phyloP scores from a whole-genome alignment of 1,140 invertebrate species.

The Lerema accius region DNA sequence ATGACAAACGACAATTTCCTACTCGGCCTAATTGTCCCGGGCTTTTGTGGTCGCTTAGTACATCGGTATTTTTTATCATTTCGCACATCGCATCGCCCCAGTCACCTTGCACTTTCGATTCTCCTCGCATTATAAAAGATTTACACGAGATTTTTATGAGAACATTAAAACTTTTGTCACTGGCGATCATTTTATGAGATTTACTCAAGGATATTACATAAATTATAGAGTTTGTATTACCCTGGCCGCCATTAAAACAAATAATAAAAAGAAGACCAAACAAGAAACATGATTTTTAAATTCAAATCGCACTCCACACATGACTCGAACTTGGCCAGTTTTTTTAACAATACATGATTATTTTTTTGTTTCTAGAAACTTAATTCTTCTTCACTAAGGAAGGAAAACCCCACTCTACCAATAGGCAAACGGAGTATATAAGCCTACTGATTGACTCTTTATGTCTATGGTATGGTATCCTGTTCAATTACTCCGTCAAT shows the following conservation, averaged over 20 bases:
- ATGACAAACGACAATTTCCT: slow-evolving; percentile 58
- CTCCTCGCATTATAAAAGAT: slow-evolving; percentile 35
- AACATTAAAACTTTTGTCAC: not conserved
- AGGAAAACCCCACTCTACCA: no score
- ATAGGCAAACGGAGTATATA: no score
- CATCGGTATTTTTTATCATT: slow-evolving; percentile 54
- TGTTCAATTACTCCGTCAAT: slow-evolving; percentile 18
- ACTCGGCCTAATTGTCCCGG: slow-evolving; percentile 56
- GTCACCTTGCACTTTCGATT: slow-evolving; percentile 70
- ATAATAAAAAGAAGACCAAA: no score
- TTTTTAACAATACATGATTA: no score
- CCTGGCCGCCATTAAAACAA: no score
- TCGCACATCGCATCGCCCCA: slow-evolving; percentile 46
- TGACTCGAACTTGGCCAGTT: no score
- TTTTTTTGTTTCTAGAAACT: no score
- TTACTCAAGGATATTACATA: not conserved
- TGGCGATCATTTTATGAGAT: not conserved
- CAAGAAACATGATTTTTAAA: no score
- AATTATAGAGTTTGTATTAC: no score
- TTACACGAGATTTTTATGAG: slow-evolving; percentile 7
- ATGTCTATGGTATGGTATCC: slow-evolving; percentile 15
- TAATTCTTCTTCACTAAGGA: no score
- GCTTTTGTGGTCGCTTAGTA: slow-evolving; percentile 42
- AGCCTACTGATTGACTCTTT: slow-evolving; percentile 23
- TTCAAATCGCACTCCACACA: no score